A percentile compares a stretch with the other conserved stretches of the same genome.
phyloP scores from a whole-genome alignment of 1,140 invertebrate species.

The Hesperophylax magnus region DNA sequence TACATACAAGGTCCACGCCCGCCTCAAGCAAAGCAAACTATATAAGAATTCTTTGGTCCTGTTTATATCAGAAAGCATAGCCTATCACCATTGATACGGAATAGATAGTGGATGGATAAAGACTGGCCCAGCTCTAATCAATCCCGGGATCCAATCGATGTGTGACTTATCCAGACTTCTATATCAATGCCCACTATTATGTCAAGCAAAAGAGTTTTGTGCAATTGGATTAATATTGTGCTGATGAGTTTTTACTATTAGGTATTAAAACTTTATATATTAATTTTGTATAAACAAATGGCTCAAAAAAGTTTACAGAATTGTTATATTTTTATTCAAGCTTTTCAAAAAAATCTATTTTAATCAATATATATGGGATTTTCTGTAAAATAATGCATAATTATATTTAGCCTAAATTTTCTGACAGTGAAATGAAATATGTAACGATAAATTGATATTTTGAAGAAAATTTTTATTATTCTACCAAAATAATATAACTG shows the following conservation, averaged over 20 bases:
- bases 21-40: constrained; percentile 27
- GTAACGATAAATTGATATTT: too few relatives aligned
- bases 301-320: too few relatives aligned
- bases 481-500: too few relatives aligned
- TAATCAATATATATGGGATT: not conserved
- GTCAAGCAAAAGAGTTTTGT: constrained; percentile 20
- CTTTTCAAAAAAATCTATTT: not conserved
- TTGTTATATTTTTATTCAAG: not conserved
- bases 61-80: constrained; percentile 28
- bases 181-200: not conserved
- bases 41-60: constrained; percentile 28
- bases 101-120: too few relatives aligned
- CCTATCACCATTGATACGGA: not conserved
- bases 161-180: too few relatives aligned
- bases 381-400: not conserved
- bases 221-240: constrained; percentile 26
- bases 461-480: too few relatives aligned
- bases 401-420: too few relatives aligned
- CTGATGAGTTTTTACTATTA: constrained; percentile 14
- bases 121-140: too few relatives aligned
- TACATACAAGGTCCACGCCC: constrained; percentile 17
- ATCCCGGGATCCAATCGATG: too few relatives aligned
- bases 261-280: too few relatives aligned
- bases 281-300: too few relatives aligned
- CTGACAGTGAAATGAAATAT: too few relatives aligned